Evolutionary conservation across 2,797 vertebrate species (phyloP), one percentile per base, ranked within the genome.

Genomic region (Malacoctenus gilli): DNA sequence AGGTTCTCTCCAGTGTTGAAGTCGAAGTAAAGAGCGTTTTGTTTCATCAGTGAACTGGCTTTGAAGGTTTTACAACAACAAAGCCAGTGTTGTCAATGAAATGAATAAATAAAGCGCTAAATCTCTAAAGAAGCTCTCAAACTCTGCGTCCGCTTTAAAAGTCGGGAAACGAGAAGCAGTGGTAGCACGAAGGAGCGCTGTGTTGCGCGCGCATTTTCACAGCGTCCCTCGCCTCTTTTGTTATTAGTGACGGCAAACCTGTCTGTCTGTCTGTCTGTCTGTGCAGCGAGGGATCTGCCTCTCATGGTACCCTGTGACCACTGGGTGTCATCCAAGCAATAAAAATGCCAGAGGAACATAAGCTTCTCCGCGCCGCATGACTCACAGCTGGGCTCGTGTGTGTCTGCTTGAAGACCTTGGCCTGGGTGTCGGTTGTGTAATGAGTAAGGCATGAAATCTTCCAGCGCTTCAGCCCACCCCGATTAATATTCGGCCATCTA

Each of bases 241-340:
- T 52, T 49, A 73, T 61, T 39, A 40, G 44, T 43, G 13, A 0
- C 41, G 44, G 21, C 37, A 1, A 41, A 52, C 42, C 23, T 38
- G 19, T 13, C n/a, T n/a, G n/a, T n/a, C n/a, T n/a, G n/a, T n/a
- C 23, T 38, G 19, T 13, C n/a, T n/a, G n/a, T n/a, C 31, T 72
- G 52, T 57, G 23, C 49, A 47, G 9, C 9, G 25, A 28, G 9
- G 25, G 6, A 5, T 28, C 28, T 8, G 30, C 23, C 35, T 75
- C 75, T 39, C 23, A 38, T 68, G 42, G 59, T 74, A 58, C 58
- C 74, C 68, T 89, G 62, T 85, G 82, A 84, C 89, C 89, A 88
- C 88, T 90, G 85, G 89, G 89, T 89, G 87, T 89, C 87, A 87
- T 85, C 86, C 77, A 82, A 86, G 84, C 85, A 82, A 80, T 87